Base-by-base conservation (phyloP, 1,140 invertebrate species). In the Lycorma delicatula region DNA sequence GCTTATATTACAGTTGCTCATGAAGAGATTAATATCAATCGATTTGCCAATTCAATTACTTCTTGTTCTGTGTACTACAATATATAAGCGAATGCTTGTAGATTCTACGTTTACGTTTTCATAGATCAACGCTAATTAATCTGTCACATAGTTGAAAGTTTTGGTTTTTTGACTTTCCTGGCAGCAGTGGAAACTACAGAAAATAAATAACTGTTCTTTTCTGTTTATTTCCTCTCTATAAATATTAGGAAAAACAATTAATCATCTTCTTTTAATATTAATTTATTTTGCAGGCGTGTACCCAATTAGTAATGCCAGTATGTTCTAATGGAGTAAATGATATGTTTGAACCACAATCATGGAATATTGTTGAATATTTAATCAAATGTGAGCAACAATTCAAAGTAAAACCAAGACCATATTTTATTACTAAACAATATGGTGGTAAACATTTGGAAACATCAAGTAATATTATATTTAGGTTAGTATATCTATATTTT, bases 271-370 rank as follows among this genome's bases (percentile, higher is more conserved):
- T n/a, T n/a, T n/a, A n/a, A n/a, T n/a, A n/a, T n/a, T n/a, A n/a
- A n/a, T n/a, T 56, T 54, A 47, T 65, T 65, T 77, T 72, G 60
- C 74, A 94, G 83, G 77, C 85, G 7, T 98, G 95, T 69, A 94
- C 93, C 25, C 94, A 98, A 74, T 94, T 98, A 87, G 85, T 96
- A 41, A 93, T 96, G 86, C 92, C 92, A 0, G 84, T 91, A 73
- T 97, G 95, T 71, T 75, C 80, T 6, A 81, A 85, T 63, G 87
- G 87, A 13, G 67, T 75, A 11, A 76, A 81, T 25, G 90, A 91
- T 63, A 93, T 98, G 84, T 97, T 94, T 72, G 86, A 91, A 66
- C 75, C 80, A 2, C 60, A 65, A 0, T 54, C 75, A 0, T 97
- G 92, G 91, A 79, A 94, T 73, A 79, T 89, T 28, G 77, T 79